Percentiles rank a stretch among this genome's conserved stretches.
Evolutionary conservation across 23 tunicate species (phyloP).

Genomic region (Styela clava): DNA sequence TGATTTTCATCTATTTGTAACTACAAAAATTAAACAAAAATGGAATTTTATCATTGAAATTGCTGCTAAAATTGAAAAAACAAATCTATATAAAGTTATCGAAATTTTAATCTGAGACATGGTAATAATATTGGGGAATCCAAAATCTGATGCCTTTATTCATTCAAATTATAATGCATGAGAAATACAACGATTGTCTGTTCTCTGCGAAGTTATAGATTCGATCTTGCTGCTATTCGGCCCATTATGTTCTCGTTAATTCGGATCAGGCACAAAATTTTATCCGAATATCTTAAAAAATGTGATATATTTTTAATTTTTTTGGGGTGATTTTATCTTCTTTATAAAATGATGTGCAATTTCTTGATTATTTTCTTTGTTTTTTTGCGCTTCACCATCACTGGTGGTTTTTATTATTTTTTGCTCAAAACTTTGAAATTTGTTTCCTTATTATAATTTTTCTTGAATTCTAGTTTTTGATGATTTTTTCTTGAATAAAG

Average conservation of each 20-base stretch:
- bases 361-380: conserved; percentile 14
- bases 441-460: not conserved
- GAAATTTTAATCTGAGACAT: too few relatives aligned
- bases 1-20: not conserved
- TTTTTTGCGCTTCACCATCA: conserved; percentile 24
- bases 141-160: too few relatives aligned
- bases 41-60: too few relatives aligned
- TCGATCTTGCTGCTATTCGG: too few relatives aligned
- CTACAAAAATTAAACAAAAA: not conserved
- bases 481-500: not conserved
- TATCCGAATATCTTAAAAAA: not conserved
- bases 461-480: not conserved
- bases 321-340: not conserved
- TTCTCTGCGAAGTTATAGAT: too few relatives aligned
- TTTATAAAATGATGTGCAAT: conserved; percentile 31
- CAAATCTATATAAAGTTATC: too few relatives aligned
- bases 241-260: too few relatives aligned
- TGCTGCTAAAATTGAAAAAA: too few relatives aligned
- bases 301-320: not conserved
- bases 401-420: conserved; percentile 16
- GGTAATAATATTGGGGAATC: too few relatives aligned
- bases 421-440: conserved; percentile 23
- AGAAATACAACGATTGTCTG: too few relatives aligned
- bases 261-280: too few relatives aligned
- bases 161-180: too few relatives aligned